Conservation (phyloP, 2,113 vertebrate species). For the Aptenodytes forsteri region DNA sequence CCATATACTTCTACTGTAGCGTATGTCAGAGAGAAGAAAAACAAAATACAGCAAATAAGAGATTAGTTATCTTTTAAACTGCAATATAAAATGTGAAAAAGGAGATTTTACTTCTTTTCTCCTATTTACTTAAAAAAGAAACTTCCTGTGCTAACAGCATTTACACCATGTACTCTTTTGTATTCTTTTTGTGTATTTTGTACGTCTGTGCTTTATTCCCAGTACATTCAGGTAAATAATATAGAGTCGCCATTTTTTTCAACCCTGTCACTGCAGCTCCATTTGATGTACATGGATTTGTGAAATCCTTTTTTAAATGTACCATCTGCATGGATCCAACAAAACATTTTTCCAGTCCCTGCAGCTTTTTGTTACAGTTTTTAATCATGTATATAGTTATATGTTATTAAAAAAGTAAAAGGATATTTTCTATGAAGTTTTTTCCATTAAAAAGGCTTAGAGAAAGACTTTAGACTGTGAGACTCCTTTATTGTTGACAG, state of each 20-base stretch:
- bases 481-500: slow-evolving; percentile 56
- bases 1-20: slow-evolving; percentile 38
- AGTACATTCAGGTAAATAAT: slow-evolving; percentile 23
- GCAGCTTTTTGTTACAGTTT: slow-evolving; percentile 73
- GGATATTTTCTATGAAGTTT: slow-evolving; percentile 75
- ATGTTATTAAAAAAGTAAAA: slow-evolving; percentile 83
- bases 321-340: slow-evolving; percentile 40
- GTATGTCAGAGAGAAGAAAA: slow-evolving; percentile 40
- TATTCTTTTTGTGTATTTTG: slow-evolving; percentile 61
- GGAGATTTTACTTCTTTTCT: slow-evolving; percentile 69
- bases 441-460: slow-evolving; percentile 78
- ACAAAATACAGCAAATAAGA: slow-evolving; percentile 44
- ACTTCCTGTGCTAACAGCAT: slow-evolving; percentile 75
- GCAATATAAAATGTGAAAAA: slow-evolving; percentile 70
- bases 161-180: slow-evolving; percentile 75
- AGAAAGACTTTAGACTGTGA: slow-evolving; percentile 59
- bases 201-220: slow-evolving; percentile 48
- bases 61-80: slow-evolving; percentile 67
- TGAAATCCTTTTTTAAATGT: slow-evolving; percentile 38
- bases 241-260: slow-evolving; percentile 12
- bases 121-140: slow-evolving; percentile 72
- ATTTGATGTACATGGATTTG: slow-evolving; percentile 37
- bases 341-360: slow-evolving; percentile 59
- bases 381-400: slow-evolving; percentile 85
- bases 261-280: background rate